Evolutionary conservation across 2,113 vertebrate species (phyloP), one percentile per base, ranked within the genome.

Genomic region (Pimephales promelas): DNA sequence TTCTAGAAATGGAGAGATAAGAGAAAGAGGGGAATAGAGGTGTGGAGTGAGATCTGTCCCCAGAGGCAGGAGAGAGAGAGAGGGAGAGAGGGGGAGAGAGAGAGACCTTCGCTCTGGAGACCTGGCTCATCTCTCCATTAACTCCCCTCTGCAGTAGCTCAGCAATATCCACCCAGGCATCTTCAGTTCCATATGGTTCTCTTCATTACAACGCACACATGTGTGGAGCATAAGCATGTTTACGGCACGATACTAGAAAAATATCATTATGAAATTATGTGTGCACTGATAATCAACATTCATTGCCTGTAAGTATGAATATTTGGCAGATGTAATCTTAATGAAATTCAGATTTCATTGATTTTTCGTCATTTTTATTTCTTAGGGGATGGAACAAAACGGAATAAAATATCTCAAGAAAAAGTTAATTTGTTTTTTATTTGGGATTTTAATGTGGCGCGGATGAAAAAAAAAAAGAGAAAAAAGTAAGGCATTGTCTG

Each of bases 111-210:
- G 61, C 83, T 77, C 36, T 56, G 18, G 83, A 31, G 82, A 66
- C 62, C n/a, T 49, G 66, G 64, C 24, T 56, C 75, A 73, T 81
- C 70, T 85, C 14, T 24, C 59, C 45, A 40, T 85, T 76, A 57
- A 81, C 49, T 47, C 36, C 36, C 40, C 36, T 71, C 49, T 76
- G 24, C 49, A 45, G 79, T 20, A 47, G 36, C 47, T 75, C 49
- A n/a, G 47, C 45, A 57, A 49, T 49, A 47, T 40, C 77, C 56
- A 57, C 20, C 49, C 74, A 76, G 74, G 20, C 28, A 16, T 20
- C 43, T 28, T 79, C 36, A 40, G 57, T 7, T 24, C 40, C 18
- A 52, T 62, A 47, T 64, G 59, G 9, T 7, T 59, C 43, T 66
- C 5, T 13, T 26, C 5, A 22, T 79, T 18, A 20, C 40, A 18